Base-by-base conservation (phyloP, 2,888 invertebrate genomes). In the Buathra laborator region DNA sequence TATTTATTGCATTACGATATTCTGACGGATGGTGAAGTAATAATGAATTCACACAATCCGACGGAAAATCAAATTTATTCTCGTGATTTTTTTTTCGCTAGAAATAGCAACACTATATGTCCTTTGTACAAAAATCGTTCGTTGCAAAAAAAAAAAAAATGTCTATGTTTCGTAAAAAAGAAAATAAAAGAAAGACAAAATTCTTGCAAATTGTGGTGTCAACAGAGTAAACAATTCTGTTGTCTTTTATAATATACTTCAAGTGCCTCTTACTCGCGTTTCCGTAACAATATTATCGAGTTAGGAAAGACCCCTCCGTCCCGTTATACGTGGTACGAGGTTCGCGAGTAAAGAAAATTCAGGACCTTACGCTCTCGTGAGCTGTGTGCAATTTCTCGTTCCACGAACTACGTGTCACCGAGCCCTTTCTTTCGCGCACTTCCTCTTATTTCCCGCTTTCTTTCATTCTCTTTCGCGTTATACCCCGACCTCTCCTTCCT, bases 341-440 rank as follows among this genome's bases (percentile, higher is more conserved):
- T 12, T 62, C 53, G 19, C 7, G 12, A 12, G n/a, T 56, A n/a
- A 37, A 53, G 16, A n/a, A 71, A 16, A 48, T 37, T 37, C 37
- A 37, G 37, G 37, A 37, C 9, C 9, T 7, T 3, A 53, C 16
- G 19, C 53, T 53, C 53, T 12, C 46, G 10, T 3, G 14, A 14
- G 14, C 46, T 37, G 37, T 37, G 29, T 64, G 43, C 67, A 72
- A 51, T 83, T 78, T 72, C 59, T 53, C 71, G 10, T 53, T 76
- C 29, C 44, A 48, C 71, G 16, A 32, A 29, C 14, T 14, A 32
- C 67, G 53, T n/a, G 12, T 75, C 53, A 24, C 66, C 59, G 29
- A 16, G 10, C 12, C 32, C n/a, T 14, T 75, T 75, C 62, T 3
- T 37, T 32, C 70, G 48, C 48, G 46, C 10, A 14, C 12, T 48